Percentiles rank a stretch among this genome's conserved stretches.
phyloP scores from a whole-genome alignment of 2,797 vertebrate species.

The Neosilurus mollespiculum region DNA sequence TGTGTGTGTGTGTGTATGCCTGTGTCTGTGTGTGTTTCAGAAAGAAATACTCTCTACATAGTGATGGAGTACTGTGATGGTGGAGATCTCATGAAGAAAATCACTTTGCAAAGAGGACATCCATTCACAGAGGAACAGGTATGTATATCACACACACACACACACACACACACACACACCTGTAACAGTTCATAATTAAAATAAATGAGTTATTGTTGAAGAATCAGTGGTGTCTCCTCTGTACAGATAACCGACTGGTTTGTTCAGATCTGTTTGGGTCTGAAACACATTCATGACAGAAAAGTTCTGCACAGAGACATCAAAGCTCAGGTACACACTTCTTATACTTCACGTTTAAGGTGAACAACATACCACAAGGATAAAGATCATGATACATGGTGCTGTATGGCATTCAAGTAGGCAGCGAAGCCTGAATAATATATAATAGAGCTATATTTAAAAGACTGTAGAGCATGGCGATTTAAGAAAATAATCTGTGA shows the following conservation, averaged over 20 bases:
- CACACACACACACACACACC: constrained; percentile 5
- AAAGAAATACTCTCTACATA: constrained; percentile 80
- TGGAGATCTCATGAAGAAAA: constrained; percentile 88
- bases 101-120: constrained; percentile 80
- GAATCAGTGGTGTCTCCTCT: background rate
- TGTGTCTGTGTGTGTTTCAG: constrained; percentile 63
- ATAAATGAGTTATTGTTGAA: background rate
- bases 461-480: too few species aligned
- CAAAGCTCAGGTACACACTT: constrained; percentile 83
- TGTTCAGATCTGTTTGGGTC: constrained; percentile 88
- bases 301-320: constrained; percentile 92
- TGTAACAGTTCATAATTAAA: background rate
- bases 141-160: constrained; percentile 27
- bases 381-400: background rate
- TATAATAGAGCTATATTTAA: background rate
- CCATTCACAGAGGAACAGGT: constrained; percentile 87
- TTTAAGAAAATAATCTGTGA: too few species aligned
- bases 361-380: too few species aligned
- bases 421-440: background rate
- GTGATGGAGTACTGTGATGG: constrained; percentile 94
- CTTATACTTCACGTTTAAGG: background rate
- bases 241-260: constrained; percentile 87
- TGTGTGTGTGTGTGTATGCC: constrained; percentile 23
- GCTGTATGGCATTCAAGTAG: background rate
- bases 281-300: constrained; percentile 92